These are phyloP conservation scores for Agrilus biguttatus DNA, from an alignment of 2,888 invertebrate species.

Conservation along the genomic window DNA sequence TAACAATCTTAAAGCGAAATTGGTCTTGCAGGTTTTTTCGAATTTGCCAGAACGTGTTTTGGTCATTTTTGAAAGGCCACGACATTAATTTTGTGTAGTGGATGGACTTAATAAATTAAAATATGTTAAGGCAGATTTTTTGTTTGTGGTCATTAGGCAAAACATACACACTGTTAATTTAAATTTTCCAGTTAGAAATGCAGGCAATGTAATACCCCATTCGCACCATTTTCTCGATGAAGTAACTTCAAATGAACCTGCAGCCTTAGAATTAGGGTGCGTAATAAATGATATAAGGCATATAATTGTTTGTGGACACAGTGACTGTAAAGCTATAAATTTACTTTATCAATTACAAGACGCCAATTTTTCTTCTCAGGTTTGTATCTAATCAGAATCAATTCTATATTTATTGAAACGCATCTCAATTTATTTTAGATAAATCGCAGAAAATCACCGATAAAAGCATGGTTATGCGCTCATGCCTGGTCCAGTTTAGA, in stretches of 20 bases:
- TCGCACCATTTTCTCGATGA: slow-evolving; percentile 77
- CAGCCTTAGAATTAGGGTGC: slow-evolving; percentile 88
- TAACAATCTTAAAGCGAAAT: too few relatives aligned
- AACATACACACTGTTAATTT: too few relatives aligned
- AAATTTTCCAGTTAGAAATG: slow-evolving; percentile 68
- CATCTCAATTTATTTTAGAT: slow-evolving; percentile 33
- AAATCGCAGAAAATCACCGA: slow-evolving; percentile 69
- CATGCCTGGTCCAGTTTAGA: slow-evolving; percentile 71
- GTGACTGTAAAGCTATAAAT: slow-evolving; percentile 98
- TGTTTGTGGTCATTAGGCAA: too few relatives aligned
- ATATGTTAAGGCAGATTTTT: slow-evolving; percentile 3
- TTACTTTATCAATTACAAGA: slow-evolving; percentile 70
- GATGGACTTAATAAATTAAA: too few relatives aligned
- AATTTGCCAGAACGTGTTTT: too few relatives aligned
- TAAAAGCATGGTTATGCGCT: slow-evolving; percentile 82
- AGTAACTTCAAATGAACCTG: slow-evolving; percentile 86
- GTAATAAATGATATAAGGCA: slow-evolving; percentile 82
- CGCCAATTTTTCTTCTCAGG: slow-evolving; percentile 57
- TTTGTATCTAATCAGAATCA: slow-evolving; percentile 23
- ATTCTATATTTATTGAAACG: background rate
- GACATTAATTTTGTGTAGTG: too few relatives aligned
- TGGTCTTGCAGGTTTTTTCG: too few relatives aligned
- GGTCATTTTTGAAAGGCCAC: too few relatives aligned
- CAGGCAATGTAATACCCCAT: slow-evolving; percentile 90
- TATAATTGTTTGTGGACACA: slow-evolving; percentile 92